A percentile compares a stretch with the other conserved stretches of the same genome.
These are phyloP conservation scores for Lepus timidus DNA, from an alignment of 2,113 vertebrate genomes.

Conservation along the genomic window DNA sequence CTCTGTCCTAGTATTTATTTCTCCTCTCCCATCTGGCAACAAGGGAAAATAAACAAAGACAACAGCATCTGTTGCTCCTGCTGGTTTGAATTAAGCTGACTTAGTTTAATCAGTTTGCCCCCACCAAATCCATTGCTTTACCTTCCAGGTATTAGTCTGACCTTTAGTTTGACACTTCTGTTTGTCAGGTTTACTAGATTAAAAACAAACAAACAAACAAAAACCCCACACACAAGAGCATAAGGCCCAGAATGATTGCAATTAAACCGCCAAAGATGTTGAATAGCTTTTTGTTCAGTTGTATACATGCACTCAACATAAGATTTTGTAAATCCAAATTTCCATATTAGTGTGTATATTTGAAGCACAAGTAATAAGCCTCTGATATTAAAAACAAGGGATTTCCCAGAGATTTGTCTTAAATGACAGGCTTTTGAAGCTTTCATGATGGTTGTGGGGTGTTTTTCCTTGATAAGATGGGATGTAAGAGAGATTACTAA, in stretches of 20 bases:
- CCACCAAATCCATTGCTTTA: constrained; percentile 51
- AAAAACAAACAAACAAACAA: too few relatives aligned
- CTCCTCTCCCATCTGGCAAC: constrained; percentile 76
- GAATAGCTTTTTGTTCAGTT: constrained; percentile 31
- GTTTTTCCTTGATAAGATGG: constrained; percentile 82
- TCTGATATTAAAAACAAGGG: constrained; percentile 78
- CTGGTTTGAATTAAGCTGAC: constrained; percentile 85
- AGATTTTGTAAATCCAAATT: constrained; percentile 63
- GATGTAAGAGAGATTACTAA: constrained; percentile 81
- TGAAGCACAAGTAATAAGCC: constrained; percentile 72
- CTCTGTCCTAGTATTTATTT: constrained; percentile 78
- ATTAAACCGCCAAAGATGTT: background rate
- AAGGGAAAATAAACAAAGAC: constrained; percentile 83
- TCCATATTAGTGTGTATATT: constrained; percentile 57
- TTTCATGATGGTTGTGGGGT: constrained; percentile 66
- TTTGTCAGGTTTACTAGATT: constrained; percentile 45
- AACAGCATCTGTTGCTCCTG: constrained; percentile 83
- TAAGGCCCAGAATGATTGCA: constrained; percentile 3
- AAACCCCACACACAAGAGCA: background rate
- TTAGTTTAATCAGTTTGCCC: constrained; percentile 82
- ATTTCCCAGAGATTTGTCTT: constrained; percentile 80
- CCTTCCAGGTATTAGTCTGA: constrained; percentile 78
- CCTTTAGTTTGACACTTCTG: constrained; percentile 69
- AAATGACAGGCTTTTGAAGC: constrained; percentile 78
- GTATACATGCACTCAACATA: constrained; percentile 23